Conservation (phyloP, 2,888 invertebrate species). For the Lysandra bellargus region DNA sequence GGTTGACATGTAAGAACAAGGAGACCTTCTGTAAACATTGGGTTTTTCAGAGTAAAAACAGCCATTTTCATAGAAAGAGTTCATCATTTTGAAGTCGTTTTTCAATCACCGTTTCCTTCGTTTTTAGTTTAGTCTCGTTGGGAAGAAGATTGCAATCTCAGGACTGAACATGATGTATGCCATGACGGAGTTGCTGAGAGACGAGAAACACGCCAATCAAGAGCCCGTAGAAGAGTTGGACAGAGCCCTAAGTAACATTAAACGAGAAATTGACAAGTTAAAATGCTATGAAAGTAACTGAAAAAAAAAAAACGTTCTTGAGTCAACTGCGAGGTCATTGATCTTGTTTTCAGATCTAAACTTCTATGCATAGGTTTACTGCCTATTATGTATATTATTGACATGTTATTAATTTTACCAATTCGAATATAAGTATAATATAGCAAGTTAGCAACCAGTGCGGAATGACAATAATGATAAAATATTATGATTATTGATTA, state of each 20-base stretch:
- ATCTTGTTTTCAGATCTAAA: no score
- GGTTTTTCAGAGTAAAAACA: no score
- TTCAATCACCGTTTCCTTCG: not conserved
- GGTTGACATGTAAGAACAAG: no score
- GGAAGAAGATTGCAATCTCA: not conserved
- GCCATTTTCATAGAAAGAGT: no score
- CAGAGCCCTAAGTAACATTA: not conserved
- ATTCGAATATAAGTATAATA: not conserved
- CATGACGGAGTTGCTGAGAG: not conserved
- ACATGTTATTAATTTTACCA: no score
- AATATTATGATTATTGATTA: slow-evolving; percentile 4
- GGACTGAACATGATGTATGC: not conserved
- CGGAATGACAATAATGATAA: not conserved
- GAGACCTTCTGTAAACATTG: no score
- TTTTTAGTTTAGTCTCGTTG: not conserved
- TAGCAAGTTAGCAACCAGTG: not conserved
- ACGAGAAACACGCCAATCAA: not conserved
- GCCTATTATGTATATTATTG: no score
- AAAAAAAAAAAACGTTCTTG: no score
- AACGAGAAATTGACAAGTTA: not conserved
- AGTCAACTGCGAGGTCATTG: no score
- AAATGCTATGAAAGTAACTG: no score
- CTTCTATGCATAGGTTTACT: no score
- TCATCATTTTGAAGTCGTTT: no score
- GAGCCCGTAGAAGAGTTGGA: not conserved